phyloP scores from a whole-genome alignment of 2,797 vertebrate genomes.

The Chanos chanos region DNA sequence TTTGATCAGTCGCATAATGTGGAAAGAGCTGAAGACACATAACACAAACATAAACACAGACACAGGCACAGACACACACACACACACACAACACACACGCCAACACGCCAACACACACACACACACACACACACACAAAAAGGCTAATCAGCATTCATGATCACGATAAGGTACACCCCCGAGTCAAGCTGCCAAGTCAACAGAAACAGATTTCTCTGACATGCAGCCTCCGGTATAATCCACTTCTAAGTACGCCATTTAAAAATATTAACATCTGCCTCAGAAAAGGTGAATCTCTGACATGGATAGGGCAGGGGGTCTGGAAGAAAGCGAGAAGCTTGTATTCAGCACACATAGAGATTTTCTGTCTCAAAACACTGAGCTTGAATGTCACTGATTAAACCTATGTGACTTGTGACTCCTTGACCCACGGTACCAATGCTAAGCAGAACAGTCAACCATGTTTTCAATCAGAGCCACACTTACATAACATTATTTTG shows the following conservation, averaged over 20 bases:
- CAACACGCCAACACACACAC: too few relatives aligned
- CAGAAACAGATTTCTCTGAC: constrained; percentile 66
- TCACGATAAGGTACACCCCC: constrained; percentile 52
- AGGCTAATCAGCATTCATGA: constrained; percentile 66
- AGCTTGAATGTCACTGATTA: constrained; percentile 57
- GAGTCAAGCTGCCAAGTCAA: constrained; percentile 57
- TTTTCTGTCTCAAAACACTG: constrained; percentile 1
- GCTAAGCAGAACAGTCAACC: constrained; percentile 1
- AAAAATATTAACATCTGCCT: constrained; percentile 58
- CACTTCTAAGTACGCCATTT: constrained; percentile 62
- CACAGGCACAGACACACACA: constrained; percentile 32
- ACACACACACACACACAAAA: constrained; percentile 24
- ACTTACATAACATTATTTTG: constrained; percentile 54
- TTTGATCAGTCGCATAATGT: too few relatives aligned
- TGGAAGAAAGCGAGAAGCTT: constrained; percentile 37
- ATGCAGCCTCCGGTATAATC: constrained; percentile 67
- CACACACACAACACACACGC: too few relatives aligned
- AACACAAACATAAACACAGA: too few relatives aligned
- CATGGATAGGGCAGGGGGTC: constrained; percentile 11
- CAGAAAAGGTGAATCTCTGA: constrained; percentile 46
- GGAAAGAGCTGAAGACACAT: too few relatives aligned
- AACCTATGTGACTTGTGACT: constrained; percentile 43
- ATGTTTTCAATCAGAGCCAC: constrained; percentile 28
- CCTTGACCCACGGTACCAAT: background rate
- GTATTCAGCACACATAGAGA: constrained; percentile 5